Evolutionary conservation across 2,113 vertebrate species (phyloP).

Genomic region (Strix uralensis): DNA sequence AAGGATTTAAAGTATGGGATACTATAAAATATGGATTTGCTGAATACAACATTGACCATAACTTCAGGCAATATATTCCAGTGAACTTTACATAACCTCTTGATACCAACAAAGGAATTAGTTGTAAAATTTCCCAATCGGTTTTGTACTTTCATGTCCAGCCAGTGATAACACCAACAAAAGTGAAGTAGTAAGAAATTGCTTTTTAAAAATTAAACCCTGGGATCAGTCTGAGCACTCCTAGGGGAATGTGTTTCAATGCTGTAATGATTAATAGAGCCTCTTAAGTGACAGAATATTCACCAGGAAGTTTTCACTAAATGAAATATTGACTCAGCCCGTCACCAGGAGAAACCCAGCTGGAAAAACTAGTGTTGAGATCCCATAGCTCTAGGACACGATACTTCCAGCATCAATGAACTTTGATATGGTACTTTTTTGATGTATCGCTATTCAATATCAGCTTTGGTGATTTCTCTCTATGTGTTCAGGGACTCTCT

Average conservation of each 20-base stretch:
- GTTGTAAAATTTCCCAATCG: constrained; percentile 78
- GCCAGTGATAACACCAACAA: constrained; percentile 86
- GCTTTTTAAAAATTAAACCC: constrained; percentile 79
- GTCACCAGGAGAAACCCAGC: constrained; percentile 69
- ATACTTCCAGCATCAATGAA: constrained; percentile 66
- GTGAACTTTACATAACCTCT: constrained; percentile 88
- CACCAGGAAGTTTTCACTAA: constrained; percentile 92
- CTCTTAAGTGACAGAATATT: constrained; percentile 82
- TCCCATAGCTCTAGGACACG: constrained; percentile 58
- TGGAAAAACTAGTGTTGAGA: constrained; percentile 75
- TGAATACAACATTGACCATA: constrained; percentile 67
- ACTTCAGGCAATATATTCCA: constrained; percentile 72
- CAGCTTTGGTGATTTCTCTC: not conserved
- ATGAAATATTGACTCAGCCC: constrained; percentile 83
- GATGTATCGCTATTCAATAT: constrained; percentile 5
- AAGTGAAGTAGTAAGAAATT: constrained; percentile 83
- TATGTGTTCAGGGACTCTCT: not conserved
- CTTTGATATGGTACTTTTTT: constrained; percentile 52
- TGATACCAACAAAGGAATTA: constrained; percentile 85
- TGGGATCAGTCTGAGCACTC: constrained; percentile 73
- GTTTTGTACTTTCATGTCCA: constrained; percentile 82
- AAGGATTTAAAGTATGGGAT: constrained; percentile 57
- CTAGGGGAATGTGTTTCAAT: constrained; percentile 78
- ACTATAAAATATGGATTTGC: constrained; percentile 70
- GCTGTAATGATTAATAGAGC: constrained; percentile 81